phyloP scores from a whole-genome alignment of 2,888 invertebrate genomes.

The Diachrysia chrysitis region DNA sequence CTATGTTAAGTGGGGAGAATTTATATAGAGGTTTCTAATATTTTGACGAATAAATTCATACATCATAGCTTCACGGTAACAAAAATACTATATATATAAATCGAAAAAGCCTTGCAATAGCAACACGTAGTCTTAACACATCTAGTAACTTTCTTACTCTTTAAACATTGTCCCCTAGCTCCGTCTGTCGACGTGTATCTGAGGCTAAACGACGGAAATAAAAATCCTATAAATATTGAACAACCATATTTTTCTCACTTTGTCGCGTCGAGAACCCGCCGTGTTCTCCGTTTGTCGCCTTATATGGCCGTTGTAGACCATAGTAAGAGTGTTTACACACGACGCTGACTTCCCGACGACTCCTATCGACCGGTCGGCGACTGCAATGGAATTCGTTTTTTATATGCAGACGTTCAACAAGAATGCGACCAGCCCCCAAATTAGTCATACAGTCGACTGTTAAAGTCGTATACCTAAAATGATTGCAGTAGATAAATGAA shows the following conservation, averaged over 20 bases:
- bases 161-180: constrained; percentile 68
- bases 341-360: constrained; percentile 23
- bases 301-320: constrained; percentile 64
- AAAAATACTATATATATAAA: not conserved
- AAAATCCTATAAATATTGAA: constrained; percentile 89
- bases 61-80: not conserved
- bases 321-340: constrained; percentile 62
- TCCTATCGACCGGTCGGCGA: constrained; percentile 21
- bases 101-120: not conserved
- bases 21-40: too few relatives aligned
- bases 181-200: constrained; percentile 75
- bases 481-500: constrained; percentile 18
- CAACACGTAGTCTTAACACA: constrained; percentile 41
- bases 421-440: not conserved
- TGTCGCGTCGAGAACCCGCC: constrained; percentile 79
- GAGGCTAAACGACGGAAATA: constrained; percentile 86
- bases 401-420: constrained; percentile 9
- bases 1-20: too few relatives aligned
- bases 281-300: constrained; percentile 71
- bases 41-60: too few relatives aligned
- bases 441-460: constrained; percentile 12
- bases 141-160: constrained; percentile 59
- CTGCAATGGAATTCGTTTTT: constrained; percentile 19
- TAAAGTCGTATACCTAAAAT: not conserved
- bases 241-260: constrained; percentile 88